Evolutionary conservation across 1,140 invertebrate genomes (phyloP).

Genomic region (Condylostylus longicornis): DNA sequence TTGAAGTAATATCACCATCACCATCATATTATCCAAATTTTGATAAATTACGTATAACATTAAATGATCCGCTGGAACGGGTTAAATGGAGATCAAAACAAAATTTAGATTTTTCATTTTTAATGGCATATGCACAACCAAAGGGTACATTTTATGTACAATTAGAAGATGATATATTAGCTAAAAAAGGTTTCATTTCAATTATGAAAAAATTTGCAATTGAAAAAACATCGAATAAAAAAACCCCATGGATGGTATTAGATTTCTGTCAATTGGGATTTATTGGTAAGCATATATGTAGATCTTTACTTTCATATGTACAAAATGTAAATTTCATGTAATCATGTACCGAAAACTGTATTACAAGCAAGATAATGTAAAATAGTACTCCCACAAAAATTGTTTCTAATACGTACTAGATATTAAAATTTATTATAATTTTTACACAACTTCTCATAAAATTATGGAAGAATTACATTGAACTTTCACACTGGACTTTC

Average conservation of each 20-base stretch:
- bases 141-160: constrained; percentile 71
- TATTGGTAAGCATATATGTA: constrained; percentile 57
- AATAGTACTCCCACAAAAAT: background rate
- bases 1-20: constrained; percentile 80
- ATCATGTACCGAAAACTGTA: background rate
- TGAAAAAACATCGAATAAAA: constrained; percentile 55
- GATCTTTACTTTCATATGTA: background rate
- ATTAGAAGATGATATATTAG: constrained; percentile 90
- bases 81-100: constrained; percentile 93
- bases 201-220: constrained; percentile 80
- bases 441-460: too few relatives aligned
- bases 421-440: too few relatives aligned
- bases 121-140: constrained; percentile 87
- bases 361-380: too few relatives aligned
- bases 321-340: background rate
- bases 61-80: constrained; percentile 77
- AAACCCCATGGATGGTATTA: constrained; percentile 70
- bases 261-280: constrained; percentile 91
- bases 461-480: too few relatives aligned
- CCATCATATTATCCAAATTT: constrained; percentile 81
- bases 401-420: too few relatives aligned
- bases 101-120: constrained; percentile 90
- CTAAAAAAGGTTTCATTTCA: constrained; percentile 70
- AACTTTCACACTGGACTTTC: too few relatives aligned
- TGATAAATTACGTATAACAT: constrained; percentile 53